phyloP scores from a whole-genome alignment of 2,113 vertebrate genomes.

The Hippopotamus amphibius region DNA sequence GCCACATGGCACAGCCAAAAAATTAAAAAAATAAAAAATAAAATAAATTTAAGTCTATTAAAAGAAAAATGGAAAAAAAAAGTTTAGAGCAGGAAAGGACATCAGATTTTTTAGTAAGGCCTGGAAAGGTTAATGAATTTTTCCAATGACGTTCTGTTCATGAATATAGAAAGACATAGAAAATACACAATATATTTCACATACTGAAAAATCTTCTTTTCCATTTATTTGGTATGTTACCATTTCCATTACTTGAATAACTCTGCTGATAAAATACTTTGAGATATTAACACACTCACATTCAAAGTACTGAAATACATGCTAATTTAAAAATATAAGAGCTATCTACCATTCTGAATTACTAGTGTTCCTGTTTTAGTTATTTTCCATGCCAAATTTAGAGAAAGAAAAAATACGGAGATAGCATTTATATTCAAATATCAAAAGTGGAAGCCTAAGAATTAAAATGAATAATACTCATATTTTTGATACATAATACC shows the following conservation, averaged over 20 bases:
- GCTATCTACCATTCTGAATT: neutral
- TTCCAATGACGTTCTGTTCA: neutral
- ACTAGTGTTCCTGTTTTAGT: neutral
- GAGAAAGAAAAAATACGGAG: neutral
- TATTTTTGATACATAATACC: neutral
- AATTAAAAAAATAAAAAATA: too few relatives aligned
- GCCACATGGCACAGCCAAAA: too few relatives aligned
- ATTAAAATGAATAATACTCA: conserved; percentile 6
- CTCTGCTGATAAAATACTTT: conserved; percentile 30
- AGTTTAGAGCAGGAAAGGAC: neutral
- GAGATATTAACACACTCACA: neutral
- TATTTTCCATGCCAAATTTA: conserved; percentile 20
- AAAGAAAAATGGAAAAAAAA: neutral
- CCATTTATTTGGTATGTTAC: conserved; percentile 19
- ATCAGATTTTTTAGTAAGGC: neutral
- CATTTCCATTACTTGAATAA: conserved; percentile 11
- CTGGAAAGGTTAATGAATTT: neutral
- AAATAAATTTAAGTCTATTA: neutral
- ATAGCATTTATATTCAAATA: conserved; percentile 25
- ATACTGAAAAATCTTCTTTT: conserved; percentile 32
- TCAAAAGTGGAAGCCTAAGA: neutral
- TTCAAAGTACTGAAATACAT: conserved; percentile 22
- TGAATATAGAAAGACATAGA: neutral
- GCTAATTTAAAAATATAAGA: conserved; percentile 15
- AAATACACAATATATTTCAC: conserved; percentile 38